Evolutionary conservation across 2,113 vertebrate genomes (phyloP).

Genomic region (Cygnus buccinator): DNA sequence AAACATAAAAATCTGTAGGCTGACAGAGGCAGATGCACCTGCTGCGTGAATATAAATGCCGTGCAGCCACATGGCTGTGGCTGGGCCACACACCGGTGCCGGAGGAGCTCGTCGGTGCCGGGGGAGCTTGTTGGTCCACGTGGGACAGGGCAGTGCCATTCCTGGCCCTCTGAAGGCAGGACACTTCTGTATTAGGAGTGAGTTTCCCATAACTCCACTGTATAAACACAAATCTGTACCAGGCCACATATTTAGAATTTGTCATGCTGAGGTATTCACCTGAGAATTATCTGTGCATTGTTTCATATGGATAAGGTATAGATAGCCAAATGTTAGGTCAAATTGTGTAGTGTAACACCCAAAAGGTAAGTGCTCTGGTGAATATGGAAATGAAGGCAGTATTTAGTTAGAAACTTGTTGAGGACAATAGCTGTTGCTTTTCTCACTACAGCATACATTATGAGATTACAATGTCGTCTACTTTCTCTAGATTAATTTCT

Average conservation of each 20-base stretch:
- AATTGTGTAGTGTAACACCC: background rate
- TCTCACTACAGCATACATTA: background rate
- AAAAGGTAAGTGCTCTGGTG: background rate
- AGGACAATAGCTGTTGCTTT: background rate
- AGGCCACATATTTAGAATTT: background rate
- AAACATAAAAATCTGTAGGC: accelerated
- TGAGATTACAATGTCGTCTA: background rate
- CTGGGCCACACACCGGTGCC: accelerated
- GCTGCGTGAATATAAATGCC: background rate
- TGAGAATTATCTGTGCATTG: background rate
- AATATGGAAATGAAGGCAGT: background rate
- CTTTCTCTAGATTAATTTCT: background rate
- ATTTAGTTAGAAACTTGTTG: background rate
- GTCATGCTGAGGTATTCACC: background rate
- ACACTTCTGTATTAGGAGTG: background rate
- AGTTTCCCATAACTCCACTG: background rate
- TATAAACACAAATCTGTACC: background rate
- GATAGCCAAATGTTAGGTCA: background rate
- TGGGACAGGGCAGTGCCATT: background rate
- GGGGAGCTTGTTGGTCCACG: too few species aligned
- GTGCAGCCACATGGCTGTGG: background rate
- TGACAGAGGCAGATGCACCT: background rate
- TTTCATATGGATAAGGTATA: background rate
- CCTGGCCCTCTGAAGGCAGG: background rate
- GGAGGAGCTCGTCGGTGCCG: background rate